phyloP scores from a whole-genome alignment of 2,113 vertebrate genomes.

The Chlorocebus sabaeus region DNA sequence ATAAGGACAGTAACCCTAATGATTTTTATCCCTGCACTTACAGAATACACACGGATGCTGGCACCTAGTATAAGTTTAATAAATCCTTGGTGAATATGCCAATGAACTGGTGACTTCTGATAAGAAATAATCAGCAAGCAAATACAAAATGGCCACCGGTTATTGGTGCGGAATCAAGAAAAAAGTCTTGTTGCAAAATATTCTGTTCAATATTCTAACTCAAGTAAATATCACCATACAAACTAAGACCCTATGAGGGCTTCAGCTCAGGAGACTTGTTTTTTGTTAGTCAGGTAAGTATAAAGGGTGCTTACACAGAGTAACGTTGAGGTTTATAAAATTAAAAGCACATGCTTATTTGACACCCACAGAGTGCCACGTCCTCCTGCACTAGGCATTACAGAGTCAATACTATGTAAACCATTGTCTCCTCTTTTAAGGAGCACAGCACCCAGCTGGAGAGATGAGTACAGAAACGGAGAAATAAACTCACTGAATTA shows the following conservation, averaged over 20 bases:
- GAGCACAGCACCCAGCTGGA: background rate
- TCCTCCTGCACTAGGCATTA: background rate
- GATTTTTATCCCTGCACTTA: background rate
- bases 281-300: background rate
- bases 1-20: background rate
- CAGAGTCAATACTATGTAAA: background rate
- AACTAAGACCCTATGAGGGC: background rate
- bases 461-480: background rate
- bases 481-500: background rate
- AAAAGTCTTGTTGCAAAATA: background rate
- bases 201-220: background rate
- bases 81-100: background rate
- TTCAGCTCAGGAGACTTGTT: background rate
- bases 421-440: background rate
- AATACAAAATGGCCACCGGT: background rate
- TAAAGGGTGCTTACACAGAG: background rate
- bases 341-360: background rate
- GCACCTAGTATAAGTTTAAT: background rate
- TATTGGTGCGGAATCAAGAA: background rate
- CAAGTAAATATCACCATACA: background rate
- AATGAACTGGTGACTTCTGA: background rate
- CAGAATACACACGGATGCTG: background rate
- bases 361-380: background rate
- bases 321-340: background rate
- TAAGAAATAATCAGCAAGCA: background rate